Conservation (phyloP, 1,140 invertebrate genomes). For the Papilio dardanus region DNA sequence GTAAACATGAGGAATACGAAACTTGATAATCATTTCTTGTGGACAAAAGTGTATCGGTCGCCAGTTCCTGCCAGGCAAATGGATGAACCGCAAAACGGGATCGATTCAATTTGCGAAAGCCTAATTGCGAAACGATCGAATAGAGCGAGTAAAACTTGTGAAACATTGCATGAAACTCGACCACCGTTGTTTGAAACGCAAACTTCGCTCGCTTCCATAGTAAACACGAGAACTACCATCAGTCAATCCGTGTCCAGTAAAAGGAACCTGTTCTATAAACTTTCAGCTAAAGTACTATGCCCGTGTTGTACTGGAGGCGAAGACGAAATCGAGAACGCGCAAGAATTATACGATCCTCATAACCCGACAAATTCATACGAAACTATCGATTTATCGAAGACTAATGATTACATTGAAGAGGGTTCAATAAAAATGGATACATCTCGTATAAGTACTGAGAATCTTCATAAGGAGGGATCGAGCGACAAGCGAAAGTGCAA, state of each 20-base stretch:
- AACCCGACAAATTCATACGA: constrained; percentile 53
- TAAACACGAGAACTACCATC: constrained; percentile 20
- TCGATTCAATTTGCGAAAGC: not conserved
- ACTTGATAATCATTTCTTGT: constrained; percentile 46
- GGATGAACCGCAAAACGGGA: constrained; percentile 37
- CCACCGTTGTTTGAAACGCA: constrained; percentile 17
- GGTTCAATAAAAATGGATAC: constrained; percentile 51
- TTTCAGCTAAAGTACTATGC: constrained; percentile 54
- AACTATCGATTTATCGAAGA: constrained; percentile 51
- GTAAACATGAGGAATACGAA: constrained; percentile 23
- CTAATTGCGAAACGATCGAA: constrained; percentile 2
- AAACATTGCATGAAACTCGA: not conserved
- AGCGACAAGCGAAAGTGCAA: constrained; percentile 41
- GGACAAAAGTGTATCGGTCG: constrained; percentile 64
- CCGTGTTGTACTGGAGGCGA: constrained; percentile 65
- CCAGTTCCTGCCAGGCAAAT: constrained; percentile 46
- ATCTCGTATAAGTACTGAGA: constrained; percentile 59
- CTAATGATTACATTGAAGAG: constrained; percentile 38
- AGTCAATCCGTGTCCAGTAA: constrained; percentile 40
- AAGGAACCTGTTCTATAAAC: constrained; percentile 38
- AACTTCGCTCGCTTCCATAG: constrained; percentile 7
- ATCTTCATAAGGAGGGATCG: constrained; percentile 41
- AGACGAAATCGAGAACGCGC: constrained; percentile 44
- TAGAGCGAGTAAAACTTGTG: not conserved
- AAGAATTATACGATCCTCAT: constrained; percentile 40